Evolutionary conservation across 2,888 invertebrate genomes (phyloP).

Genomic region (Dryadula phaetusa): DNA sequence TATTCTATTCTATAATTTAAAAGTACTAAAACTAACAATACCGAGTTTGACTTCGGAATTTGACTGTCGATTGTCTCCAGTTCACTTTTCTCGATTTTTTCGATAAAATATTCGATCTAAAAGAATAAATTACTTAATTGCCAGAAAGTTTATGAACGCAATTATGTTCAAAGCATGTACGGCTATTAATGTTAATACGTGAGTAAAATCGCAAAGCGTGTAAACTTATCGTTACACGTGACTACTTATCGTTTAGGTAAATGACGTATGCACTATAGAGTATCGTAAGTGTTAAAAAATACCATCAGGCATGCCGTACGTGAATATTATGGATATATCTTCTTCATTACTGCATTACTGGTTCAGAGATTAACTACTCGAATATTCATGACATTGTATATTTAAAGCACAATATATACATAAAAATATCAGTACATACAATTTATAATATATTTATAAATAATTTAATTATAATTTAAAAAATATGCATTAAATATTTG

Average conservation of each 20-base stretch:
- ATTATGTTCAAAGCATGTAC: not conserved
- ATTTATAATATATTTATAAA: too few species aligned
- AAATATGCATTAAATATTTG: too few species aligned
- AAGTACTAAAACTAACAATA: too few species aligned
- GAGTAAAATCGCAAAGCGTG: slow-evolving; percentile 16
- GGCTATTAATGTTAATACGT: slow-evolving; percentile 18
- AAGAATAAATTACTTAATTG: not conserved
- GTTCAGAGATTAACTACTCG: too few species aligned
- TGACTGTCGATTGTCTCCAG: too few species aligned
- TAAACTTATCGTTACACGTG: slow-evolving; percentile 28
- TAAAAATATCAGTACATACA: too few species aligned
- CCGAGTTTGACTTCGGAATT: too few species aligned
- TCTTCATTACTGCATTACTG: not conserved
- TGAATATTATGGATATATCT: not conserved
- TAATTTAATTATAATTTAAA: too few species aligned
- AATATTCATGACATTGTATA: too few species aligned
- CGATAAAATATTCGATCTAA: not conserved
- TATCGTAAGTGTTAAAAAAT: slow-evolving; percentile 16
- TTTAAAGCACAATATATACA: too few species aligned
- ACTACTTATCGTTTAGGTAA: slow-evolving; percentile 16
- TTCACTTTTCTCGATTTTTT: not conserved
- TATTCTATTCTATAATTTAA: too few species aligned
- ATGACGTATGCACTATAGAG: slow-evolving; percentile 9
- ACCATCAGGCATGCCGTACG: not conserved
- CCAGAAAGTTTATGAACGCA: slow-evolving; percentile 8